Evolutionary conservation across 30 jellyfish, hydroid and myxozoan genomes (phyloP).

Genomic region (Pseudorhiza aurosa): DNA sequence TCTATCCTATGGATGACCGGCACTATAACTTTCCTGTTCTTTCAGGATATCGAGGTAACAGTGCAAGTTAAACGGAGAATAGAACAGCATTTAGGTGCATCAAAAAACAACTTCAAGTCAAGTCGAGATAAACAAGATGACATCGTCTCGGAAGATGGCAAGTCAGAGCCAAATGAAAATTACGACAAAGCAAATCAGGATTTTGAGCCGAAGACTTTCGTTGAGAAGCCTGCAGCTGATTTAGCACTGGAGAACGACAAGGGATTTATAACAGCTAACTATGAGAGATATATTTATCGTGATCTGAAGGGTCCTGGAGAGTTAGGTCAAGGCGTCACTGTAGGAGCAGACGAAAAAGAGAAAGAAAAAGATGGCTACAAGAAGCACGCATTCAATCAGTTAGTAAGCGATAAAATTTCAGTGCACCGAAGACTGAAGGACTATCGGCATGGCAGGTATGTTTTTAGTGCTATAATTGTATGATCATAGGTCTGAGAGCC

Average conservation of each 20-base stretch:
- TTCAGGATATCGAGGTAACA: conserved; percentile 96
- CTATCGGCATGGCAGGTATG: conserved; percentile 88
- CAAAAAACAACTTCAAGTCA: neutral
- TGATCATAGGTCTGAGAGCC: neutral
- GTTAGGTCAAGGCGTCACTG: conserved; percentile 84
- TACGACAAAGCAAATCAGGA: neutral
- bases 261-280: conserved; percentile 60
- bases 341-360: conserved; percentile 84
- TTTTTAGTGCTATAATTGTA: neutral
- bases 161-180: conserved; percentile 1
- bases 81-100: conserved; percentile 39
- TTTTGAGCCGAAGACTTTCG: neutral
- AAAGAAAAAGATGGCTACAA: conserved; percentile 91
- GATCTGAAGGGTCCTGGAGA: conserved; percentile 84
- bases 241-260: neutral
- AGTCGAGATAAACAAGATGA: conserved; percentile 39
- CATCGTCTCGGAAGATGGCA: neutral
- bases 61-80: conserved; percentile 87
- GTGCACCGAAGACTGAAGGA: conserved; percentile 94
- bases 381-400: conserved; percentile 92
- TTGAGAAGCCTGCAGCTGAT: neutral
- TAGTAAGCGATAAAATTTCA: conserved; percentile 91
- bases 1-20: conserved; percentile 93
- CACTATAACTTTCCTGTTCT: conserved; percentile 83
- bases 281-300: conserved; percentile 63